Evolutionary conservation across 2,797 vertebrate genomes (phyloP), one percentile per base, ranked within the genome.

Genomic region (Falco peregrinus): DNA sequence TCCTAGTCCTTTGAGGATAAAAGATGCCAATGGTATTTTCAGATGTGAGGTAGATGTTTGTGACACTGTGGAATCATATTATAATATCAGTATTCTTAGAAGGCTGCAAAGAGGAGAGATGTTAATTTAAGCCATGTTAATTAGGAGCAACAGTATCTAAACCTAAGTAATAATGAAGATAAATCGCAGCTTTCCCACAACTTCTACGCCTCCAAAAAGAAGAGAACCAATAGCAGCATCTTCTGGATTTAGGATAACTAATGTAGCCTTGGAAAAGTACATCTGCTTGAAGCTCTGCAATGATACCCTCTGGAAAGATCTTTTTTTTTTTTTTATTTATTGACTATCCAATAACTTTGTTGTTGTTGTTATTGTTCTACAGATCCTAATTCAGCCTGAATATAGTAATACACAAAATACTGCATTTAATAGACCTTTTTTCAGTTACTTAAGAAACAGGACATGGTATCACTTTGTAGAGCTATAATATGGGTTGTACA

Each of bases 401-500:
- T 48, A 51, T 5, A 53, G 53, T 29, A 48, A 70, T 18, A 37
- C 2, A 59, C 53, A 64, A 84, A 69, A 45, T 13, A 63, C 1
- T 25, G 11, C 10, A 82, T 77, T 90, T 45, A 43, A 37, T 29
- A 22, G 15, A 11, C 19, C 9, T 68, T 80, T 64, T 10, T n/a
- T 63, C 11, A 68, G 13, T n/a, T 77, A 56, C 41, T 53, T 71
- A 37, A 73, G 56, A 79, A 93, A 63, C 13, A 28, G 13, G 29
- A 53, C 29, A 8, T 7, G 5, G 3, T 19, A 11, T 50, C 14
- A 9, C 9, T 10, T 16, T 50, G 41, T 60, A 25, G 16, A 59
- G 14, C 29, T 24, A 5, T 10, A 25, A 31, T 4, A 45, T 0
- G 1, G 25, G 10, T 11, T 65, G 14, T 22, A 35, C 14, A 79